These are phyloP conservation scores for Phainopepla nitens DNA, from an alignment of 2,113 vertebrate species.

Conservation along the genomic window DNA sequence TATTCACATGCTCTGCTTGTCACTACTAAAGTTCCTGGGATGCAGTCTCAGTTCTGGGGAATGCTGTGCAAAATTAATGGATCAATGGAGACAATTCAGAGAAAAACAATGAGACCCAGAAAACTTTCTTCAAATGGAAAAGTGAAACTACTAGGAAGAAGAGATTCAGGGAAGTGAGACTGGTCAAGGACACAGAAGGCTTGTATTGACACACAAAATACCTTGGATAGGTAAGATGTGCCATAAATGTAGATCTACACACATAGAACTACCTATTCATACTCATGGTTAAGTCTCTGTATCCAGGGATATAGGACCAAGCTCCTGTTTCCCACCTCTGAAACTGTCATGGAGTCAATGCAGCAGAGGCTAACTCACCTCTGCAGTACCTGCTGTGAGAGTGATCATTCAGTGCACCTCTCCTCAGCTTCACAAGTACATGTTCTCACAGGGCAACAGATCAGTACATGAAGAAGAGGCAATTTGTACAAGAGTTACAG, in stretches of 20 bases:
- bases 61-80: background rate
- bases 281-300: background rate
- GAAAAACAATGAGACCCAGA: background rate
- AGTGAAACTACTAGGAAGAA: background rate
- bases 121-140: background rate
- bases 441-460: background rate
- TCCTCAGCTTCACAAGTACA: background rate
- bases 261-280: background rate
- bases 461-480: background rate
- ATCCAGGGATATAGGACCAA: background rate
- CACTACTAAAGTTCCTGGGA: background rate
- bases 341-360: background rate
- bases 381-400: background rate
- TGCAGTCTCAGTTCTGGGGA: background rate
- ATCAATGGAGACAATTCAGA: background rate
- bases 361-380: background rate
- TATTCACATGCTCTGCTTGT: background rate
- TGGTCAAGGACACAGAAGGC: background rate
- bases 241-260: too few species aligned
- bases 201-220: background rate
- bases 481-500: background rate
- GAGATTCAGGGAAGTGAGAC: background rate
- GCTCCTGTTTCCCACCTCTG: background rate
- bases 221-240: background rate
- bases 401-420: background rate